phyloP scores from a whole-genome alignment of 2,113 vertebrate species.

The Chlorodrepanis virens region DNA sequence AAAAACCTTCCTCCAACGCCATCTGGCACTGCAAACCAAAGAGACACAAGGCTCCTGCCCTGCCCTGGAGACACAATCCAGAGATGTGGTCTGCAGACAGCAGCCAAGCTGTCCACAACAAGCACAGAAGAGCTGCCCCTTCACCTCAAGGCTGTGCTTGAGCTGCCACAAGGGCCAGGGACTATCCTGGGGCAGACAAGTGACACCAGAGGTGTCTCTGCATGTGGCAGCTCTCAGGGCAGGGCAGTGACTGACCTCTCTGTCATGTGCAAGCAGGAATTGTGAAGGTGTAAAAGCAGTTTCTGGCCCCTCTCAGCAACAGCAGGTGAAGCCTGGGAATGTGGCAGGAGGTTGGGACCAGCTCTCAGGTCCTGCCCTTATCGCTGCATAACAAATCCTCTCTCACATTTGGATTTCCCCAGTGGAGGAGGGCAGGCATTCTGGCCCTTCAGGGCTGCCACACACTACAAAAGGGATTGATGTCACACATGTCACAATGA shows the following conservation, averaged over 20 bases:
- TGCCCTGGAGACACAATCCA: neutral
- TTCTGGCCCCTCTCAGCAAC: neutral
- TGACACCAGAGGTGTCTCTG: neutral
- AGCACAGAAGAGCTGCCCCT: neutral
- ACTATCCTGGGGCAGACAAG: too few relatives aligned
- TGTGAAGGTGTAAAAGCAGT: neutral
- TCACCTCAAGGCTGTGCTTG: neutral
- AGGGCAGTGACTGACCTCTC: neutral
- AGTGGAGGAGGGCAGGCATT: neutral
- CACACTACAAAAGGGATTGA: neutral
- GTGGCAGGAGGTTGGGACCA: rapidly evolving
- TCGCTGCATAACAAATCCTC: neutral
- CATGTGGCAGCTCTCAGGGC: neutral
- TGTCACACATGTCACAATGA: neutral
- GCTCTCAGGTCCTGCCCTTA: neutral
- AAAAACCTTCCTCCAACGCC: rapidly evolving
- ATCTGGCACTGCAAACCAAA: neutral
- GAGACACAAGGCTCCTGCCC: neutral
- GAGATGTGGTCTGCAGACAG: neutral
- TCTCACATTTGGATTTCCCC: neutral
- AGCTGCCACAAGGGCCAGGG: neutral
- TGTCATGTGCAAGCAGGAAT: neutral
- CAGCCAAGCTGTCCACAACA: neutral
- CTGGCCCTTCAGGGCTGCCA: neutral
- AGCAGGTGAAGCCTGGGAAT: rapidly evolving